phyloP scores from a whole-genome alignment of 2,888 invertebrate species.

The Melinopterus prodromus region DNA sequence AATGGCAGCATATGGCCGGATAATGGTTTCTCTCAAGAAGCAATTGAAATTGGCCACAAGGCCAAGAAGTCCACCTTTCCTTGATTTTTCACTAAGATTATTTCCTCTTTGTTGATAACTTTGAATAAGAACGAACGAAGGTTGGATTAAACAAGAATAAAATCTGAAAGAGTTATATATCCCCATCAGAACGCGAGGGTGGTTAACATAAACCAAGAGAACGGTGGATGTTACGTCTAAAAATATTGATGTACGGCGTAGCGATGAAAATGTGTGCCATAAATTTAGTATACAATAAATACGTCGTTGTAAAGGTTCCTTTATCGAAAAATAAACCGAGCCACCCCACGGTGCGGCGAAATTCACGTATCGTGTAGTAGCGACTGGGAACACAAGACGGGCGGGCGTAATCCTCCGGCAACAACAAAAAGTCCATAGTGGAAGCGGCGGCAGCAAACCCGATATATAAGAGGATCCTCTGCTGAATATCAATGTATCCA shows the following conservation, averaged over 20 bases:
- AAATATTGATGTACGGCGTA: background rate
- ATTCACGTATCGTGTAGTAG: background rate
- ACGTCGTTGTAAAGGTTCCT: background rate
- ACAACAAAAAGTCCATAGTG: background rate
- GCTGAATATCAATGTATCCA: conserved; percentile 29
- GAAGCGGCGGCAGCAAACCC: conserved; percentile 29
- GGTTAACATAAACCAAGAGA: too few species aligned
- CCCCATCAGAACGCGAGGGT: too few species aligned
- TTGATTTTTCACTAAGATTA: too few species aligned
- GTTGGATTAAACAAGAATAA: too few species aligned
- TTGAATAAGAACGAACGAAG: too few species aligned
- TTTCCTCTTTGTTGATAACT: too few species aligned
- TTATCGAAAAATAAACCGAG: background rate
- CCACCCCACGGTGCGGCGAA: background rate
- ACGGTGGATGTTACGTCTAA: too few species aligned
- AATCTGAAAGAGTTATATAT: too few species aligned
- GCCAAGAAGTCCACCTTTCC: too few species aligned
- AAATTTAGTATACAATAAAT: background rate
- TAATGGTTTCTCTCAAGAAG: too few species aligned
- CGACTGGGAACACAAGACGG: background rate
- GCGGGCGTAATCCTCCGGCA: background rate
- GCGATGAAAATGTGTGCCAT: background rate
- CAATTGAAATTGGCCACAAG: too few species aligned
- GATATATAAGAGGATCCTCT: conserved; percentile 35
- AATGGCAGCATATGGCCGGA: too few species aligned